Base-by-base conservation (phyloP, 2,113 vertebrate genomes). In the Orthochromis malagaraziensis region DNA sequence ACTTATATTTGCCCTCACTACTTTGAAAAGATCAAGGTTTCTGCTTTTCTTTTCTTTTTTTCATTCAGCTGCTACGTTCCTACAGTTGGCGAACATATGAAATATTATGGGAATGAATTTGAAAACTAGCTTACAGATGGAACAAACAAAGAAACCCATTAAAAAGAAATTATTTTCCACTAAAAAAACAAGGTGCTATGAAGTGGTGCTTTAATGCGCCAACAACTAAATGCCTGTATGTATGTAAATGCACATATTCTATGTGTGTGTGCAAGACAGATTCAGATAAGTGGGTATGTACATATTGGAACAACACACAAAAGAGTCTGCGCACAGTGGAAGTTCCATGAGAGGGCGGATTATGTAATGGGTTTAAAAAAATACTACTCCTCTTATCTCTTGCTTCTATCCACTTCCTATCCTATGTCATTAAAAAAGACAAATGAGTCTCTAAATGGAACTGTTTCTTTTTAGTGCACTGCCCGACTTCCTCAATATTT, bases 291-390 rank as follows among this genome's bases (percentile, higher is more conserved):
- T 19, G 54, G 21, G 29, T 60, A 33, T 65, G 54, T 55, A 85
- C 49, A 70, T 60, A 35, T 10, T 60, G 84, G 38, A 57, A 79
- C 31, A 53, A 42, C 70, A 33, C 63, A 51, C 51, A 42, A 13
- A 77, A 38, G 42, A 35, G 73, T 68, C 35, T 83, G 68, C 8
- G 84, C 79, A 89, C 24, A 90, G 57, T 87, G 83, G 83, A 73
- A 81, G 91, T 68, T 75, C 87, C 40, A 42, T 10, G n/a, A 81
- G 47, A 80, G 77, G 81, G 26, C 12, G 54, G 31, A 77, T 96
- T 94, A 94, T 90, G 85, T 93, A 95, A 95, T 87, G 26, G 17
- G 42, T 49, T 31, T n/a, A 31, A 77, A 77, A 47, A 31, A 77
- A 77, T 19, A 12, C 42, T 77, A 87, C 82, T 91, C 21, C 55